These are phyloP conservation scores for Dryobota labecula DNA, from an alignment of 2,888 invertebrate species.

Conservation along the genomic window DNA sequence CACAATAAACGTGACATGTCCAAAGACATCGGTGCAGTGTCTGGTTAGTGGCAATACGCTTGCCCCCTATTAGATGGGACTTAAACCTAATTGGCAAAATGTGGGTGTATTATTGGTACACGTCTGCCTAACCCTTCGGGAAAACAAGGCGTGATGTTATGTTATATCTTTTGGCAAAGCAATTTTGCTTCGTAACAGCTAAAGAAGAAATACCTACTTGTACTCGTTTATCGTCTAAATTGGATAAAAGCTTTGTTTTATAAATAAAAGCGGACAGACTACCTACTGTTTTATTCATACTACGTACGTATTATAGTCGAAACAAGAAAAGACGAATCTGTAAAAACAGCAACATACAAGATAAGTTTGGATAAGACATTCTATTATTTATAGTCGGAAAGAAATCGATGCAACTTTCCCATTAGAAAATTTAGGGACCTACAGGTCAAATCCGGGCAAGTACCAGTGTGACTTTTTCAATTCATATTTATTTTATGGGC, in stretches of 20 bases:
- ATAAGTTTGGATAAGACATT: not conserved
- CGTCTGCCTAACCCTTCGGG: not conserved
- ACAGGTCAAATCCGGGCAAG: no score
- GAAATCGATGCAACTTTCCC: no score
- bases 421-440: no score
- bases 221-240: no score
- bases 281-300: constrained; percentile 25
- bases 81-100: not conserved
- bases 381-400: not conserved
- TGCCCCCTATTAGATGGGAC: not conserved
- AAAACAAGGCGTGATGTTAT: not conserved
- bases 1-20: no score
- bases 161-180: not conserved
- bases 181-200: not conserved
- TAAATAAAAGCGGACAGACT: not conserved
- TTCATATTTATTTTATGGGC: no score
- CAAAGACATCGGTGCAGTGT: no score
- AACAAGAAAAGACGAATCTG: not conserved
- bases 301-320: not conserved
- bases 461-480: no score
- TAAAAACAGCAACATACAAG: not conserved
- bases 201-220: not conserved
- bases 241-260: not conserved
- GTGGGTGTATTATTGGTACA: not conserved
- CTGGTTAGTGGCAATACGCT: no score